Evolutionary conservation across 2,113 vertebrate genomes (phyloP).

Genomic region (Bothrops jararaca): DNA sequence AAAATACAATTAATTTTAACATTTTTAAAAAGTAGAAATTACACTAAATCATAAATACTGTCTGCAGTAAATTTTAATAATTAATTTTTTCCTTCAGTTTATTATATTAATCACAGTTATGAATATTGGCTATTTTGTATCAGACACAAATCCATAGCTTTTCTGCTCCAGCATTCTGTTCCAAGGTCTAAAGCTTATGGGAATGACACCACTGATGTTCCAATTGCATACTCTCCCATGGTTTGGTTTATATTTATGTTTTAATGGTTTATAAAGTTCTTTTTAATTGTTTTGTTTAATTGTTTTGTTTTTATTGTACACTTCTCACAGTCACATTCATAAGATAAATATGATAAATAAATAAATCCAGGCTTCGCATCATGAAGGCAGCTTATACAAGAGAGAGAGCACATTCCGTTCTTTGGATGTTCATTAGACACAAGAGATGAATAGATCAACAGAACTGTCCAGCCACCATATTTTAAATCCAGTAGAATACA

Average conservation of each 20-base stretch:
- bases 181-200: neutral
- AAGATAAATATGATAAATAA: neutral
- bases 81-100: neutral
- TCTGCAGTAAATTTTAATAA: neutral
- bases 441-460: neutral
- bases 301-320: neutral
- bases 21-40: neutral
- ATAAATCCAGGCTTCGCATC: neutral
- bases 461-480: neutral
- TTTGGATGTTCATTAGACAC: neutral
- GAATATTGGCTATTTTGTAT: neutral
- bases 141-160: neutral
- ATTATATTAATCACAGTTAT: neutral
- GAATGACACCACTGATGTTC: neutral
- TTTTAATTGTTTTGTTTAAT: neutral
- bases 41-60: neutral
- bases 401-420: neutral
- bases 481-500: neutral
- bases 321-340: neutral
- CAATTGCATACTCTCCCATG: neutral
- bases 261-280: neutral
- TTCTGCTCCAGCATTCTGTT: neutral
- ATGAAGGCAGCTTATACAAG: neutral
- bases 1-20: neutral
- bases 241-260: neutral